Base-by-base conservation (phyloP, 2,113 vertebrate genomes). In the Coryphaenoides rupestris region DNA sequence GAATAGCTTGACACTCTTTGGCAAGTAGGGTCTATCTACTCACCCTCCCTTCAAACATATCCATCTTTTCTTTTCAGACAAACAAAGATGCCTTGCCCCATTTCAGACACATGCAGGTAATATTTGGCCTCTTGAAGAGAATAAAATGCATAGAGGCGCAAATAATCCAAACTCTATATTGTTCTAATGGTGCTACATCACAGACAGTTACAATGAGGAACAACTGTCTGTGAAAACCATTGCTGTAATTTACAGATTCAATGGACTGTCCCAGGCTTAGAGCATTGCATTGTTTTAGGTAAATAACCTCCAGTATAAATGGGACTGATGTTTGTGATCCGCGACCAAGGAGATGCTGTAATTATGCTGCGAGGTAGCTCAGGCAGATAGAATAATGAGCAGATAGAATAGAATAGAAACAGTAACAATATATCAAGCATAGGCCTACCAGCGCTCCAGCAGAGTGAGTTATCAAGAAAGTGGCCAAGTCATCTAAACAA, bases 181-280 rank as follows among this genome's bases (percentile, higher is more conserved):
- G 80, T 81, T 81, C 67, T 77, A 82, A 83, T 75, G 75, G 67
- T 77, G 82, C 74, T 71, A 73, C 73, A 77, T 81, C 76, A 73
- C 80, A 67, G 75, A 58, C 74, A 65, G 76, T 82, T 87, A 22
- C 40, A 13, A 45, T 6, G 77, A 71, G 68, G n/a, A n/a, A n/a
- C n/a, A n/a, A n/a, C n/a, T n/a, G n/a, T n/a, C n/a, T n/a, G n/a
- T n/a, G 33, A 40, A 86, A 77, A 73, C 74, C 68, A 74, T 82
- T 78, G 63, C 72, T 63, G 65, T 21, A 49, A 80, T 71, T 82
- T 69, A 77, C 63, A 77, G 70, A 24, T 40, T 59, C 76, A 84
- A 74, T 66, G 63, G 67, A 59, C 75, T 65, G 77, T 78, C 62
- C 58, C 66, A 22, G 52, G 45, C 61, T 68, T 47, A 58, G 46